Percentiles rank a stretch among this genome's conserved stretches.
phyloP scores from a whole-genome alignment of 2,888 invertebrate genomes.

The Glomeris marginata region DNA sequence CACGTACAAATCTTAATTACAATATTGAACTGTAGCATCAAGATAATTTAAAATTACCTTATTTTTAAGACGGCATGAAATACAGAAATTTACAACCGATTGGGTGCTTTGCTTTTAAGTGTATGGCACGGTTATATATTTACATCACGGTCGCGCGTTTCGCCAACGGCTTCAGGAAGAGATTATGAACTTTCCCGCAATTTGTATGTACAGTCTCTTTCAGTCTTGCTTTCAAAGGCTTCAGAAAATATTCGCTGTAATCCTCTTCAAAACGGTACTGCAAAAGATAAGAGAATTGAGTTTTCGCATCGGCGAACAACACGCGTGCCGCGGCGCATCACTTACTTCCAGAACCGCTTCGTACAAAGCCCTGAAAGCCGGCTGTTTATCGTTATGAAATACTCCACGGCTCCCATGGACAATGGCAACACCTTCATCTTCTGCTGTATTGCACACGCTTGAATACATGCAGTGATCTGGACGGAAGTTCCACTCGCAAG shows the following conservation, averaged over 20 bases:
- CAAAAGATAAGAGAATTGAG: constrained; percentile 28
- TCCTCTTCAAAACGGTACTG: constrained; percentile 51
- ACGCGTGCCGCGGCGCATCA: constrained; percentile 4
- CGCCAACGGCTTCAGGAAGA: constrained; percentile 28
- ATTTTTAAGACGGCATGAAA: too few relatives aligned
- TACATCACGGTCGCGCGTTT: too few relatives aligned
- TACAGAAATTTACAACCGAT: too few relatives aligned
- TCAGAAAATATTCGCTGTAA: constrained; percentile 43
- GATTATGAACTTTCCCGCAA: constrained; percentile 46
- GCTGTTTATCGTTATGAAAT: constrained; percentile 73
- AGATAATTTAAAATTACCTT: too few relatives aligned
- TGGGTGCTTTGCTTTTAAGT: too few relatives aligned
- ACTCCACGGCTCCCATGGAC: constrained; percentile 77
- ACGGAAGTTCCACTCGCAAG: constrained; percentile 81
- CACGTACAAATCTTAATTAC: too few relatives aligned
- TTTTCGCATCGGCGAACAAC: constrained; percentile 15
- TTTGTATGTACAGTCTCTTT: constrained; percentile 41
- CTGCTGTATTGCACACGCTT: constrained; percentile 60
- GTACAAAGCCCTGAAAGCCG: constrained; percentile 60
- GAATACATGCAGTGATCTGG: constrained; percentile 95
- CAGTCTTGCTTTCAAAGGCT: constrained; percentile 41
- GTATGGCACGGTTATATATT: too few relatives aligned
- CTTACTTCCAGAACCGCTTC: constrained; percentile 42
- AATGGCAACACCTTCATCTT: constrained; percentile 56
- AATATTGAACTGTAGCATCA: too few relatives aligned